These are phyloP conservation scores for Hirundo rustica DNA, from an alignment of 2,797 vertebrate genomes.

Conservation along the genomic window DNA sequence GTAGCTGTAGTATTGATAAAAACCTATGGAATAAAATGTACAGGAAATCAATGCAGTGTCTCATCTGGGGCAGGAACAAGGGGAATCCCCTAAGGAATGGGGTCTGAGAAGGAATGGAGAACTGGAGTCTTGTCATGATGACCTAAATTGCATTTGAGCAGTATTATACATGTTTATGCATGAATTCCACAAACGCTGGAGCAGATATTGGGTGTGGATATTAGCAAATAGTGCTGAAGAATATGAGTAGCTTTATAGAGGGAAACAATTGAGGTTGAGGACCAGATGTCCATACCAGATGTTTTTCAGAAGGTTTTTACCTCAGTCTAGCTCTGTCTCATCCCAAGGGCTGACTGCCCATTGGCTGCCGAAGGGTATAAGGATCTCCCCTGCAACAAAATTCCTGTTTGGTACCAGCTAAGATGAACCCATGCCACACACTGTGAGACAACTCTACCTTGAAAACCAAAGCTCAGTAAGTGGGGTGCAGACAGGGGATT, in stretches of 20 bases:
- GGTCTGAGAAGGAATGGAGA: neutral
- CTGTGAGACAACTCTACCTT: neutral
- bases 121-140: neutral
- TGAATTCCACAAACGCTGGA: neutral
- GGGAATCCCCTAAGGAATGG: neutral
- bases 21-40: neutral
- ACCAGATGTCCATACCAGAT: neutral
- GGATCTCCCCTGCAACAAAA: neutral
- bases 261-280: neutral
- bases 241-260: rapidly evolving
- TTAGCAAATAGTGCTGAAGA: neutral
- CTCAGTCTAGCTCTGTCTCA: neutral
- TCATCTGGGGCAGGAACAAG: neutral
- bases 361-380: neutral
- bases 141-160: neutral
- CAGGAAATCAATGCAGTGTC: neutral
- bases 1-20: neutral
- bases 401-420: neutral
- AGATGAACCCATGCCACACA: neutral
- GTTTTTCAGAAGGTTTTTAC: neutral
- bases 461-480: neutral
- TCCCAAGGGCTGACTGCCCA: neutral
- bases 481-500: neutral
- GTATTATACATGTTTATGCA: neutral
- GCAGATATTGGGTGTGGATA: neutral